Evolutionary conservation across 2,113 vertebrate species (phyloP).

Genomic region (Pygoscelis antarcticus): DNA sequence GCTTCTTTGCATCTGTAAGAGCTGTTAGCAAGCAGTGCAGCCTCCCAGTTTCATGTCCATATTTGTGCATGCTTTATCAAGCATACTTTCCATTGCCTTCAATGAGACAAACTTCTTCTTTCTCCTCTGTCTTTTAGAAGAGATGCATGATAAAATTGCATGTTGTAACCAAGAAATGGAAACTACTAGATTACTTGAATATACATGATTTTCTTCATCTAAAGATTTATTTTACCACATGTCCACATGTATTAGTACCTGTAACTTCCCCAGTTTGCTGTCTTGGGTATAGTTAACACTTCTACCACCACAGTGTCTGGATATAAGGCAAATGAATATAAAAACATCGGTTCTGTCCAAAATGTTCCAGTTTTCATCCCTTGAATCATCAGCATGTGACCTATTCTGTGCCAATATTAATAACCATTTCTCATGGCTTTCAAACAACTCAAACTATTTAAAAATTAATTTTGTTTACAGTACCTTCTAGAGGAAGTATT

Average conservation of each 20-base stretch:
- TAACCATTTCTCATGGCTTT: constrained; percentile 53
- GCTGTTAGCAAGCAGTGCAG: neutral
- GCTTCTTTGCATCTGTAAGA: constrained; percentile 66
- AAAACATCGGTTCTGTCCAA: constrained; percentile 42
- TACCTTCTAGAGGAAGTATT: constrained; percentile 55
- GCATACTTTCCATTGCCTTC: constrained; percentile 28
- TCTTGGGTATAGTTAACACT: constrained; percentile 34
- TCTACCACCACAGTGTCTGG: neutral
- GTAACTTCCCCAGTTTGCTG: neutral
- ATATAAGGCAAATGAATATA: neutral
- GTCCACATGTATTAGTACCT: neutral
- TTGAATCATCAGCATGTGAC: constrained; percentile 40
- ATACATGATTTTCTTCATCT: neutral
- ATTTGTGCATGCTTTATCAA: constrained; percentile 70
- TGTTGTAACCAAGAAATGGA: neutral
- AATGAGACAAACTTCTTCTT: neutral
- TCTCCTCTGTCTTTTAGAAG: neutral
- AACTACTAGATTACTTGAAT: neutral
- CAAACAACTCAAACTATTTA: constrained; percentile 41
- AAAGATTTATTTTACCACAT: neutral
- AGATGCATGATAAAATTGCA: neutral
- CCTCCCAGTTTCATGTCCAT: constrained; percentile 63
- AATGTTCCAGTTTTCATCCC: constrained; percentile 24
- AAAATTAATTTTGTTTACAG: constrained; percentile 53
- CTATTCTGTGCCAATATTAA: constrained; percentile 42